Evolutionary conservation across 2,113 vertebrate species (phyloP).

Genomic region (Phocoena sinus): DNA sequence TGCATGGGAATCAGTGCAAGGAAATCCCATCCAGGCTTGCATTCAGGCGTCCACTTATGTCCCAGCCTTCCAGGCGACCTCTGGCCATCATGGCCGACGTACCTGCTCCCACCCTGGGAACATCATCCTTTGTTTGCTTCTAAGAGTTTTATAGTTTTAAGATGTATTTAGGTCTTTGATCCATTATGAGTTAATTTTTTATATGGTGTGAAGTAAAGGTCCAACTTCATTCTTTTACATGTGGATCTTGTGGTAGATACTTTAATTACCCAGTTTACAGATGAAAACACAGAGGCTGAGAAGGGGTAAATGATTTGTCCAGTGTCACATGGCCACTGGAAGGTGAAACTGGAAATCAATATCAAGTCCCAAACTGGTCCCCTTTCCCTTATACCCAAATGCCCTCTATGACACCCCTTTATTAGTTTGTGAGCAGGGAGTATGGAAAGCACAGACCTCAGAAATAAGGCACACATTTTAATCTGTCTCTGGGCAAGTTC

Average conservation of each 20-base stretch:
- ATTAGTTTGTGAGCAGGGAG: background rate
- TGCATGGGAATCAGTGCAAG: background rate
- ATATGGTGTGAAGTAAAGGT: background rate
- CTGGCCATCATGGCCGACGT: too few relatives aligned
- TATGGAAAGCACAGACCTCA: background rate
- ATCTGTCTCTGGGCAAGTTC: background rate
- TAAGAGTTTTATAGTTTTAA: background rate
- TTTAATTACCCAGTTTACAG: background rate
- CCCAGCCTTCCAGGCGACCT: background rate
- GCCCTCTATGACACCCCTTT: background rate
- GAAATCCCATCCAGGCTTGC: background rate
- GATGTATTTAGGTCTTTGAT: background rate
- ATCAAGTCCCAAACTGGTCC: background rate
- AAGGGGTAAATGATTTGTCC: background rate
- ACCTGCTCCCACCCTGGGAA: background rate
- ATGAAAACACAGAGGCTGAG: background rate
- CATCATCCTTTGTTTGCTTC: background rate
- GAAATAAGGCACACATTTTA: background rate
- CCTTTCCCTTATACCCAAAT: background rate
- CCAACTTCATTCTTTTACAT: background rate
- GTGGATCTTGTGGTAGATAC: background rate
- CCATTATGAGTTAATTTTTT: background rate
- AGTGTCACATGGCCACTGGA: background rate
- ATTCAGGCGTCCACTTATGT: background rate
- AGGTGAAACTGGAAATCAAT: background rate